These are phyloP conservation scores for Periophthalmus modestus DNA, from an alignment of 2,113 vertebrate species.

Conservation along the genomic window DNA sequence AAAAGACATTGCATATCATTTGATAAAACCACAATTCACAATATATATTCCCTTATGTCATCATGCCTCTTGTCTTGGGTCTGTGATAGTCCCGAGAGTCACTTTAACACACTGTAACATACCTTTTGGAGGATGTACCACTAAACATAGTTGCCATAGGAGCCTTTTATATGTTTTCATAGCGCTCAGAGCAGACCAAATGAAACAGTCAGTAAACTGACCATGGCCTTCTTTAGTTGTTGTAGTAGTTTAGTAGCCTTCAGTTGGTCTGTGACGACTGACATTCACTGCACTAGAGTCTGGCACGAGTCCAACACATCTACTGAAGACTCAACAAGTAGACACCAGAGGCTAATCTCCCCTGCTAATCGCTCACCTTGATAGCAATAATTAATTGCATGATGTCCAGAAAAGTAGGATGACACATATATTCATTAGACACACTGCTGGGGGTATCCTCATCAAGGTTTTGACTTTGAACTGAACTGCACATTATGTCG, in stretches of 20 bases:
- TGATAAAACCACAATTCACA: too few relatives aligned
- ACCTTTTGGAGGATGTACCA: not conserved
- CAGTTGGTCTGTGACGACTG: not conserved
- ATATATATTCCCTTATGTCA: too few relatives aligned
- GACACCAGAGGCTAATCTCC: constrained; percentile 12
- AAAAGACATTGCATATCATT: too few relatives aligned
- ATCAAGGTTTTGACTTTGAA: constrained; percentile 23
- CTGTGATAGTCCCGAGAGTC: too few relatives aligned
- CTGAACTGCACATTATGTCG: constrained; percentile 13
- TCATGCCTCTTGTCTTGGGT: too few relatives aligned
- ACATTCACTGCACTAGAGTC: not conserved
- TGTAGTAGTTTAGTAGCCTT: too few relatives aligned
- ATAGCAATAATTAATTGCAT: constrained; percentile 38
- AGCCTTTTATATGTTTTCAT: too few relatives aligned
- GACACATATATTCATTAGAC: constrained; percentile 32
- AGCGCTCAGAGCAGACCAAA: too few relatives aligned
- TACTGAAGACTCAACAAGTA: constrained; percentile 17
- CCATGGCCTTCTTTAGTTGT: too few relatives aligned
- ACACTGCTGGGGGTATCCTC: constrained; percentile 18
- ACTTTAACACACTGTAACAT: not conserved
- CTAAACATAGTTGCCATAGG: too few relatives aligned
- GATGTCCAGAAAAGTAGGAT: constrained; percentile 30
- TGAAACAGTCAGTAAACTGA: too few relatives aligned
- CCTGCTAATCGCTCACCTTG: constrained; percentile 35
- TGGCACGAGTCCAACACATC: not conserved